Evolutionary conservation across 2,797 vertebrate genomes (phyloP).

Genomic region (Tenualosa ilisha): DNA sequence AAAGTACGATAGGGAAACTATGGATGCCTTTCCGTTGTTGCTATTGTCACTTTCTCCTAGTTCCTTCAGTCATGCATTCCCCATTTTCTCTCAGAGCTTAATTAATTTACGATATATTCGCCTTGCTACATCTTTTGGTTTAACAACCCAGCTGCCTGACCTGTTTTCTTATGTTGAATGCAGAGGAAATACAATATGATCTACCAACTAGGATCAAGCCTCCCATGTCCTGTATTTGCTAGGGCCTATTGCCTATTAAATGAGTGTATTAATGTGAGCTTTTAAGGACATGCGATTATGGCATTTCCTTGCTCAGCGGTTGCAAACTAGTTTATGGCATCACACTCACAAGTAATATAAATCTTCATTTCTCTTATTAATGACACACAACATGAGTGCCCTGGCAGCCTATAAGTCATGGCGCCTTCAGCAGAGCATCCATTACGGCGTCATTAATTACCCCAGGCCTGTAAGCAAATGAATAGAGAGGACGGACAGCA

Average conservation of each 20-base stretch:
- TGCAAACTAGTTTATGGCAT: slow-evolving; percentile 11
- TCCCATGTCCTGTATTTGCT: neutral
- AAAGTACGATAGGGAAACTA: neutral
- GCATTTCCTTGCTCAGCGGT: neutral
- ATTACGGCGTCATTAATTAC: slow-evolving; percentile 8
- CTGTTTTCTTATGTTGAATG: neutral
- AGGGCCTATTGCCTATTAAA: neutral
- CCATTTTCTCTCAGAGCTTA: neutral
- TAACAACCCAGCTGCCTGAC: neutral
- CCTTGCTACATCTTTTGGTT: neutral
- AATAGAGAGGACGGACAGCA: neutral
- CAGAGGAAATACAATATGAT: neutral
- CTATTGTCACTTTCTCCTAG: too few relatives aligned
- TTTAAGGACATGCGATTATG: neutral
- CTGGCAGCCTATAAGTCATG: slow-evolving; percentile 5
- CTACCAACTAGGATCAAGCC: neutral
- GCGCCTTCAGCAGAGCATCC: neutral
- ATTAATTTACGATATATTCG: neutral
- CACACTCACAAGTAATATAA: neutral
- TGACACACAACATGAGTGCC: slow-evolving; percentile 15
- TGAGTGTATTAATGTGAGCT: neutral
- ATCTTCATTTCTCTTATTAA: slow-evolving; percentile 2
- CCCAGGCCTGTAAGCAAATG: neutral
- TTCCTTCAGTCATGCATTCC: neutral
- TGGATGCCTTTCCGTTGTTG: neutral